These are phyloP conservation scores for Characodon lateralis DNA, from an alignment of 2,797 vertebrate genomes.

Conservation along the genomic window DNA sequence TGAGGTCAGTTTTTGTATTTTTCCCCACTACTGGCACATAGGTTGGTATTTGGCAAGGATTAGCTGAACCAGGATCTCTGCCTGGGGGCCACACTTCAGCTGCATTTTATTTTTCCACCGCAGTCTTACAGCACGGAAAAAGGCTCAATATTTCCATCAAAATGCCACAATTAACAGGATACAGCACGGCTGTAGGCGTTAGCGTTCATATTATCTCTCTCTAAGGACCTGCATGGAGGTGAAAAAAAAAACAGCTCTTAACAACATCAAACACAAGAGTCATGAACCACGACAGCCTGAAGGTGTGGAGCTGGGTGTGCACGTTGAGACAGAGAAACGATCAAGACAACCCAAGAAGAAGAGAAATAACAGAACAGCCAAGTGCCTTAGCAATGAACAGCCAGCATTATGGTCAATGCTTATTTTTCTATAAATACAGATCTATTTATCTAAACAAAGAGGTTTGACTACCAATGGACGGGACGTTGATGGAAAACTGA, in stretches of 20 bases:
- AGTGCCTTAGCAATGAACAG: conserved; percentile 86
- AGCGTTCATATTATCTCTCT: conserved; percentile 55
- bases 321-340: conserved; percentile 25
- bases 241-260: conserved; percentile 55
- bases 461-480: conserved; percentile 77
- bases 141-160: conserved; percentile 50
- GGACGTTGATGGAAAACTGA: conserved; percentile 65
- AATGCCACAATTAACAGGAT: conserved; percentile 47
- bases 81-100: conserved; percentile 66
- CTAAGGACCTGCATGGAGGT: conserved; percentile 49
- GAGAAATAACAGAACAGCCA: conserved; percentile 68
- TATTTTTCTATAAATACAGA: conserved; percentile 87
- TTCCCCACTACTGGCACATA: conserved; percentile 57
- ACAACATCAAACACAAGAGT: conserved; percentile 62
- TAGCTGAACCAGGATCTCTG: conserved; percentile 68
- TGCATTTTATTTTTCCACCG: conserved; percentile 54
- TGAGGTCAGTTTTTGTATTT: conserved; percentile 70
- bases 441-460: conserved; percentile 87
- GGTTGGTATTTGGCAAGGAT: conserved; percentile 69
- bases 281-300: conserved; percentile 41
- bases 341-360: conserved; percentile 38
- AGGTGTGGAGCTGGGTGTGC: conserved; percentile 39
- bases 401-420: conserved; percentile 86
- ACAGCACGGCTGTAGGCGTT: conserved; percentile 34
- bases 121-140: conserved; percentile 36